A percentile compares a stretch with the other conserved stretches of the same genome.
Conservation (phyloP, 2,797 vertebrate species). For the Parotocinclus haroldoi region DNA sequence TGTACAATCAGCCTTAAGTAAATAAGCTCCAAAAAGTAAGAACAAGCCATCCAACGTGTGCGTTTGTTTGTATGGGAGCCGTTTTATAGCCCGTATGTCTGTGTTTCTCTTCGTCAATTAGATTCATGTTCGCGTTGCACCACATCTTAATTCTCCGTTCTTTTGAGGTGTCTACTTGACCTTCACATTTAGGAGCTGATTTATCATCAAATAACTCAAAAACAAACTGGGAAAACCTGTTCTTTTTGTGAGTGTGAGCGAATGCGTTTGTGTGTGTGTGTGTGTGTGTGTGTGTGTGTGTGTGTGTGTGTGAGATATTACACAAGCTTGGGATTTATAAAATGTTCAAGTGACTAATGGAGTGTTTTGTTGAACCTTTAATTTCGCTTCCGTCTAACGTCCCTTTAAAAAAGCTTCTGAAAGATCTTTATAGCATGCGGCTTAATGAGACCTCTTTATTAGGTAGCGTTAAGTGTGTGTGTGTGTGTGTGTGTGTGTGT, state of each 20-base stretch:
- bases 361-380: conserved; percentile 49
- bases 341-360: conserved; percentile 50
- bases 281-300: not conserved
- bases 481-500: conserved; percentile 15
- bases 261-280: conserved; percentile 1
- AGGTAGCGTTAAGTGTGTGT: conserved; percentile 26
- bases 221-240: conserved; percentile 14
- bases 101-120: too few species aligned
- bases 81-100: too few species aligned
- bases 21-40: too few species aligned
- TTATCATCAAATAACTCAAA: conserved; percentile 31
- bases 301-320: conserved; percentile 35
- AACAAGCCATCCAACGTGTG: too few species aligned
- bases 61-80: too few species aligned
- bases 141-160: not conserved
- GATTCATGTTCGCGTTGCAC: too few species aligned
- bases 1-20: too few species aligned
- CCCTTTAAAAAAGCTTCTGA: conserved; percentile 51
- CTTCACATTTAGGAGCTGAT: conserved; percentile 6
- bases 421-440: conserved; percentile 47
- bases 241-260: conserved; percentile 5
- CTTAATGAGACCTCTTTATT: conserved; percentile 49
- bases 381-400: conserved; percentile 47
- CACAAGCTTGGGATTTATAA: conserved; percentile 36
- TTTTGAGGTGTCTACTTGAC: conserved; percentile 22